Base-by-base conservation (phyloP, 2,797 vertebrate genomes). In the Pampus argenteus region DNA sequence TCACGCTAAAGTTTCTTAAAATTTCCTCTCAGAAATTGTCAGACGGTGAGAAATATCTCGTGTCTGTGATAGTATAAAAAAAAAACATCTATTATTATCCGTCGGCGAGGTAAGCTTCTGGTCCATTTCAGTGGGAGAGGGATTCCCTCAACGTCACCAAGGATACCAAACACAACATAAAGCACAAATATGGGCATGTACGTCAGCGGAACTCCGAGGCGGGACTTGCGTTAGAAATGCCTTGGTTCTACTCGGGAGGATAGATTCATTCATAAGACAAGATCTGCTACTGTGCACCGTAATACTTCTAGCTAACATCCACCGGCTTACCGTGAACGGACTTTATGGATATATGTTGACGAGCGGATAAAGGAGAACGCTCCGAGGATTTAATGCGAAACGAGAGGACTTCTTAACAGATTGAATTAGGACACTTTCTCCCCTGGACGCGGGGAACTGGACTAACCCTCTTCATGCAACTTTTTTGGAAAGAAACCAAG, bases 61-160 rank as follows among this genome's bases (percentile, higher is more conserved):
- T 88, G 89, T 90, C 80, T 88, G 58, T 84, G 84, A 93, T 92
- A 90, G 90, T 92, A 90, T 83, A 82, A 69, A 86, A 86, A 59
- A 70, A 71, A 82, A 75, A 67, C 9, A 65, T 82, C 86, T 93
- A 96, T 95, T 96, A 95, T 96, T 96, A 95, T 88, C 93, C 80
- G 90, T 86, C 85, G 82, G 93, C 89, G 93, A 95, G 93, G 85
- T 87, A 66, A 86, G 87, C 89, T 88, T 91, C 90, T 91, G 91
- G 90, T 90, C 91, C 74, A 74, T 93, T 91, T 93, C 84, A 88
- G 90, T 91, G 93, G 94, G 93, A 95, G 94, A 98, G 97, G 98
- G 98, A 98, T 94, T 98, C 98, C 98, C 97, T 98, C 90, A 95
- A 96, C 95, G 96, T 96, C 96, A 96, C 97, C 97, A 96, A 96